Conservation (phyloP, 2,797 vertebrate genomes). For the Acrocephalus scirpaceus region DNA sequence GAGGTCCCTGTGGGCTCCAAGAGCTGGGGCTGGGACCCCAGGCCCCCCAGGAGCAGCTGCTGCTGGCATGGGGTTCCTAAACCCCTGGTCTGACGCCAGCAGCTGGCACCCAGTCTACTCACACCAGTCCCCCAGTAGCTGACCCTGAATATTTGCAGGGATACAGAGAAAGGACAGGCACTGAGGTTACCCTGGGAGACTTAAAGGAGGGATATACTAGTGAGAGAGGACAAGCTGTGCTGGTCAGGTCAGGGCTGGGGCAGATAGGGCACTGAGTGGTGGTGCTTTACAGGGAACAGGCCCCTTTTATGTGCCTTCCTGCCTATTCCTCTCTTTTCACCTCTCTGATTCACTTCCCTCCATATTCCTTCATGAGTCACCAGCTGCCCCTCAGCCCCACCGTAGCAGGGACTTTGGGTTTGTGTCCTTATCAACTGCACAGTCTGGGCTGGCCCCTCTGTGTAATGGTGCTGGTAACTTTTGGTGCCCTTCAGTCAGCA, state of each 20-base stretch:
- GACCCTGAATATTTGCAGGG: neutral
- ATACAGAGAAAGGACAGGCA: neutral
- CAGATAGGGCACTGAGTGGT: neutral
- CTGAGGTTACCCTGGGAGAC: neutral
- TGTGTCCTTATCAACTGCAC: neutral
- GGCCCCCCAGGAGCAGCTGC: neutral
- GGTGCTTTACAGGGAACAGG: neutral
- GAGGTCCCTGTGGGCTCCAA: neutral
- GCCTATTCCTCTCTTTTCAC: neutral
- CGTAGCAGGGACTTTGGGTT: rapidly evolving
- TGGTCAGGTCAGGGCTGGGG: neutral
- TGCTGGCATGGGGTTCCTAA: neutral
- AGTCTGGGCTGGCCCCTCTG: neutral
- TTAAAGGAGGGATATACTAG: neutral
- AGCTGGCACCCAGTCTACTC: neutral
- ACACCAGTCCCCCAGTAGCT: neutral
- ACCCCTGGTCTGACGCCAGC: neutral
- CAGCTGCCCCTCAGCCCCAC: neutral
- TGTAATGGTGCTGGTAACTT: neutral
- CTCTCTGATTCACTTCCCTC: neutral
- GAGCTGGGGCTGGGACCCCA: neutral
- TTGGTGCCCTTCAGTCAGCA: neutral
- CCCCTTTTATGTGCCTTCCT: neutral
- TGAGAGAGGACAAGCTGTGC: neutral
- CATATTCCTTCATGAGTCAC: neutral